These are phyloP conservation scores for Brachionus plicatilis DNA, from an alignment of 1,140 invertebrate species.

Conservation along the genomic window DNA sequence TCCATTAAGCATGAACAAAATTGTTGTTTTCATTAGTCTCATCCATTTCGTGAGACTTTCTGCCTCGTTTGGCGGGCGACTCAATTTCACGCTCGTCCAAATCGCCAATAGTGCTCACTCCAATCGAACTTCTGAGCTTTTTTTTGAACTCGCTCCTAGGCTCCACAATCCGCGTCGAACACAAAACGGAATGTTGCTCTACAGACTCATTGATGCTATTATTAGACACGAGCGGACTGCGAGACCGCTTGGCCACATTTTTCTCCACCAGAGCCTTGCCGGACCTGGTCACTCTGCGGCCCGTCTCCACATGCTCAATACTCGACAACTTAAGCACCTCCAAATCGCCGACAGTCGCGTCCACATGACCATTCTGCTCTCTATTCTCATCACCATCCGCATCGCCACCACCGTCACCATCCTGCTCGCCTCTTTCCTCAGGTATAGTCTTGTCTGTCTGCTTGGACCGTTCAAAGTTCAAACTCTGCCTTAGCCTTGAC, in stretches of 20 bases:
- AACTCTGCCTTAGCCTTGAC: background rate
- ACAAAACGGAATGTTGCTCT: background rate
- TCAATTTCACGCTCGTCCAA: background rate
- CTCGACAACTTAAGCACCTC: slow-evolving; percentile 6
- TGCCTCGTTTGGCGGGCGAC: background rate
- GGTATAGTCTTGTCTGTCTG: slow-evolving; percentile 3
- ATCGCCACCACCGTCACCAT: background rate
- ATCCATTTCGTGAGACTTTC: slow-evolving; percentile 2
- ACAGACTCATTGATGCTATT: slow-evolving; percentile 24
- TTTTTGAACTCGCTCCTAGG: background rate
- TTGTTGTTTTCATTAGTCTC: slow-evolving; percentile 10
- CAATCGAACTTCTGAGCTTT: slow-evolving; percentile 15
- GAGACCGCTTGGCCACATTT: background rate
- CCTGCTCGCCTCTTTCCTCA: background rate
- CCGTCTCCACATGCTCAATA: background rate
- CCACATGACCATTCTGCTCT: slow-evolving; percentile 5
- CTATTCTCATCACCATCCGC: background rate
- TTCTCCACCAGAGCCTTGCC: slow-evolving; percentile 5
- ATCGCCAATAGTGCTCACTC: background rate
- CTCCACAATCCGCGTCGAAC: slow-evolving; percentile 22
- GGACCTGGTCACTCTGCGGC: background rate
- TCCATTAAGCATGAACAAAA: background rate
- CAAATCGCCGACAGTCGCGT: background rate
- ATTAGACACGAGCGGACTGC: slow-evolving; percentile 29
- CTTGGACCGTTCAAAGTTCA: background rate